Conservation (phyloP, 2,888 invertebrate genomes). For the Camptogramma bilineatum region DNA sequence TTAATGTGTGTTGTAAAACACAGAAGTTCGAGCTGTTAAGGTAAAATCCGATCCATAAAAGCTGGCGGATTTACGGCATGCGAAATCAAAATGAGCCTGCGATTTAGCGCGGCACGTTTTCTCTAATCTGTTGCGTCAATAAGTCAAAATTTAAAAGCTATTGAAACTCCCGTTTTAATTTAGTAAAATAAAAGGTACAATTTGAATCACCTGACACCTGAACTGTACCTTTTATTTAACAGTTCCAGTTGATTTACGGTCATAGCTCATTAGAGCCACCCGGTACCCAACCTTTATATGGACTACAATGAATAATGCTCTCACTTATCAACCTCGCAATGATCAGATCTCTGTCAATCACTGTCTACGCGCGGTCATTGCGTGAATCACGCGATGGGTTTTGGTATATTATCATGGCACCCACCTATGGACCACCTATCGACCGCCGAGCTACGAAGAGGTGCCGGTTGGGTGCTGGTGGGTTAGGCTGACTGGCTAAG, state of each 20-base stretch:
- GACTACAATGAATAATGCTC: too few species aligned
- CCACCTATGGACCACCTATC: too few species aligned
- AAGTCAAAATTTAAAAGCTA: neutral
- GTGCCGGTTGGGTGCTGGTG: too few species aligned
- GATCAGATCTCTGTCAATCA: too few species aligned
- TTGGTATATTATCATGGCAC: too few species aligned
- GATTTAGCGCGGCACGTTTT: neutral
- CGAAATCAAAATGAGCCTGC: constrained; percentile 7
- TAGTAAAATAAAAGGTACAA: neutral
- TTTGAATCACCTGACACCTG: neutral
- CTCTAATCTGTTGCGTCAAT: neutral
- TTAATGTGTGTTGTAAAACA: constrained; percentile 37
- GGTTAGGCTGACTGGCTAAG: too few species aligned
- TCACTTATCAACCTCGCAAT: too few species aligned
- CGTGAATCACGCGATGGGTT: too few species aligned
- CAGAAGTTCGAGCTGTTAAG: constrained; percentile 26
- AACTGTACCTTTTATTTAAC: neutral
- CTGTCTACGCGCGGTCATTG: too few species aligned
- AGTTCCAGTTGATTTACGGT: neutral
- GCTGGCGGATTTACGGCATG: constrained; percentile 16
- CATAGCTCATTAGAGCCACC: too few species aligned
- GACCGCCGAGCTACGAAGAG: too few species aligned
- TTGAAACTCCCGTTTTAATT: neutral
- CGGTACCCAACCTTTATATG: too few species aligned
- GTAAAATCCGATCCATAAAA: constrained; percentile 21